Conservation (phyloP, 2,113 vertebrate genomes). For the Hassar affinis region DNA sequence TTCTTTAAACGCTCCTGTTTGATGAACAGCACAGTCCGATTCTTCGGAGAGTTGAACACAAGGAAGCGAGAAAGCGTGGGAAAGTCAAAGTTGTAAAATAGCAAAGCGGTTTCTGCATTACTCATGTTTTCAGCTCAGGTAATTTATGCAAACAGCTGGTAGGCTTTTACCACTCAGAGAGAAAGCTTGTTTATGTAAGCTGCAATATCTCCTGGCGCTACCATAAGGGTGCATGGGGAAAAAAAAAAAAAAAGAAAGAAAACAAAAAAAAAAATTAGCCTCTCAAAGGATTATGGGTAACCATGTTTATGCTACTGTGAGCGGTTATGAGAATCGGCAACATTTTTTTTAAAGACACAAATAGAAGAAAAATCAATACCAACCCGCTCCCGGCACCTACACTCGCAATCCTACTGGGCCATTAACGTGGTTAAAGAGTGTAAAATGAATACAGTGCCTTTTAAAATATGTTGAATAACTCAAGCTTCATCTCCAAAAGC, state of each 20-base stretch:
- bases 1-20: slow-evolving; percentile 46
- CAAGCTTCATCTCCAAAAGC: neutral
- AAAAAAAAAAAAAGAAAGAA: neutral
- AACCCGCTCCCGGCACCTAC: neutral
- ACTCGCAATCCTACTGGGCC: neutral
- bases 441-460: neutral
- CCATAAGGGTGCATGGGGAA: neutral
- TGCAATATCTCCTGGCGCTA: slow-evolving; percentile 26
- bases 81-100: slow-evolving; percentile 43
- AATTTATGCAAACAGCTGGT: slow-evolving; percentile 52
- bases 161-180: slow-evolving; percentile 42
- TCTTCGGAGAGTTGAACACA: slow-evolving; percentile 12
- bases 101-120: slow-evolving; percentile 34
- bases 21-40: slow-evolving; percentile 37
- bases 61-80: neutral
- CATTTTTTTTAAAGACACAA: neutral
- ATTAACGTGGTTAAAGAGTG: neutral
- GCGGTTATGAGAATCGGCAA: neutral
- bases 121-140: slow-evolving; percentile 39
- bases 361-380: neutral
- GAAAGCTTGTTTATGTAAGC: slow-evolving; percentile 42
- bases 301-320: neutral
- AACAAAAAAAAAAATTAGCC: neutral
- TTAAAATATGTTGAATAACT: neutral
- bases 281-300: slow-evolving; percentile 32